Conservation (phyloP, 2,113 vertebrate genomes). For the Guaruba guarouba region DNA sequence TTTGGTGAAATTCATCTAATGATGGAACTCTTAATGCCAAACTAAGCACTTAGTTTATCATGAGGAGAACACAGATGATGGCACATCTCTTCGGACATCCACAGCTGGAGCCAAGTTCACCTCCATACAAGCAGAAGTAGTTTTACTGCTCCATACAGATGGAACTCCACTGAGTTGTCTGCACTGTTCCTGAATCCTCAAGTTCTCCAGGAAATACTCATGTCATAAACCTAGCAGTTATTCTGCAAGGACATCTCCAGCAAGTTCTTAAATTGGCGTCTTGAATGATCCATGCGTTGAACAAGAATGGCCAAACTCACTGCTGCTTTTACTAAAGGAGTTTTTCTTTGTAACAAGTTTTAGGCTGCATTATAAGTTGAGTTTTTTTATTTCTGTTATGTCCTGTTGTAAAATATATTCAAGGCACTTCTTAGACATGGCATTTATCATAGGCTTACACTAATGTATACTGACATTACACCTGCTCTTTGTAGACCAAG, state of each 20-base stretch:
- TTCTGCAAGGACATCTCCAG: neutral
- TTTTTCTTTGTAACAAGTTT: neutral
- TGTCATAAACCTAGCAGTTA: neutral
- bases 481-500: conserved; percentile 78
- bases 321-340: neutral
- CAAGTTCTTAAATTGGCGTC: neutral
- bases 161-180: neutral
- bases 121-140: neutral
- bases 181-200: neutral
- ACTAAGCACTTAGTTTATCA: neutral
- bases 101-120: neutral
- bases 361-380: neutral
- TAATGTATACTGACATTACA: neutral
- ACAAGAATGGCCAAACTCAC: neutral
- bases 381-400: neutral
- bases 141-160: neutral
- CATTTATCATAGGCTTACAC: neutral
- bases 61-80: neutral
- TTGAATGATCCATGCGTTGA: neutral
- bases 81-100: neutral
- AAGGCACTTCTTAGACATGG: neutral
- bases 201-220: neutral
- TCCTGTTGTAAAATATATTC: neutral
- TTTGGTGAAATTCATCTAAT: neutral
- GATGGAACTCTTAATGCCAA: neutral